phyloP scores from a whole-genome alignment of 2,888 invertebrate species.

The Tanaodytes sp. region DNA sequence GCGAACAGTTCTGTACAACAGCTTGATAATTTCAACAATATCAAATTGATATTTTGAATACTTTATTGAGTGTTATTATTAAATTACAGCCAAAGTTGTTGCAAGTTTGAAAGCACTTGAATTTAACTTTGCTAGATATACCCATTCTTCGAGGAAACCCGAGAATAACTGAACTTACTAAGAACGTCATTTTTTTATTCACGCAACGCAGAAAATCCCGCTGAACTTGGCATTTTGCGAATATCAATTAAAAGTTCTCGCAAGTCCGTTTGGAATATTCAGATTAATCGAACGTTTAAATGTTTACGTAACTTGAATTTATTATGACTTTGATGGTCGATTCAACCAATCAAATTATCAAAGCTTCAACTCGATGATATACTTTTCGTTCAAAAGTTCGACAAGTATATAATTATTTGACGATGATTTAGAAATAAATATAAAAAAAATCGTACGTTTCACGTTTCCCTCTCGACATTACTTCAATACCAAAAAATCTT shows the following conservation, averaged over 20 bases:
- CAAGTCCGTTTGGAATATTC: too few species aligned
- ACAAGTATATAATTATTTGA: too few species aligned
- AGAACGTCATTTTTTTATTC: slow-evolving; percentile 1
- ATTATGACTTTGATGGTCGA: too few species aligned
- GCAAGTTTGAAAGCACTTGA: slow-evolving; percentile 7
- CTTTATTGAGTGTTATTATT: slow-evolving; percentile 13
- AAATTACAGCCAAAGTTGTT: slow-evolving; percentile 3
- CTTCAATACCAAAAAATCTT: too few species aligned
- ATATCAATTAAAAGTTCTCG: neutral
- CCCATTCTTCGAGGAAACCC: neutral
- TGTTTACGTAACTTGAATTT: too few species aligned
- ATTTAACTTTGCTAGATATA: slow-evolving; percentile 10
- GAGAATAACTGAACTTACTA: neutral
- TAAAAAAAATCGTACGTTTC: too few species aligned
- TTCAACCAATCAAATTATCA: too few species aligned
- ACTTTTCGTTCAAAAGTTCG: too few species aligned
- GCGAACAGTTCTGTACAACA: neutral
- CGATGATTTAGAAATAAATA: too few species aligned
- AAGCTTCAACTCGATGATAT: too few species aligned
- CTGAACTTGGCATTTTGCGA: neutral
- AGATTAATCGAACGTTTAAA: too few species aligned
- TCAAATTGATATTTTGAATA: slow-evolving; percentile 7
- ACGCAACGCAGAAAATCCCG: neutral
- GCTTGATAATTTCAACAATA: slow-evolving; percentile 2
- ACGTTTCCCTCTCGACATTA: too few species aligned